These are phyloP conservation scores for Epicauta chinensis DNA, from an alignment of 1,140 invertebrate genomes.

Conservation along the genomic window DNA sequence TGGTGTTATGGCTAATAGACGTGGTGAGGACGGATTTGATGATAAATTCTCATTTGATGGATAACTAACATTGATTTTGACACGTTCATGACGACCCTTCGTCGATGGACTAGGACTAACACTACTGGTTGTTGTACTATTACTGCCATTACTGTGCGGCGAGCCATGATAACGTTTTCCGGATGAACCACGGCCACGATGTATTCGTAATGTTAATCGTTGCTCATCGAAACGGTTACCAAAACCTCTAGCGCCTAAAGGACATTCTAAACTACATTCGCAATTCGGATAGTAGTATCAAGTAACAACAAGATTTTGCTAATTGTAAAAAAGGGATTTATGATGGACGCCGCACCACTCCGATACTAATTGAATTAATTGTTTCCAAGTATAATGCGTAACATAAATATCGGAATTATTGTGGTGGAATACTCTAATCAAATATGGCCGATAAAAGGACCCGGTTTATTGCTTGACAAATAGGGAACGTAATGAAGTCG, in stretches of 20 bases:
- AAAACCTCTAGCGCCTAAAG: slow-evolving; percentile 43
- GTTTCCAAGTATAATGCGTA: too few species aligned
- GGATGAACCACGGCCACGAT: slow-evolving; percentile 65
- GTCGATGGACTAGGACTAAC: slow-evolving; percentile 53
- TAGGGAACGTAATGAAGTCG: too few species aligned
- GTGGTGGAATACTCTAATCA: background rate
- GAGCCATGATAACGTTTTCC: slow-evolving; percentile 48
- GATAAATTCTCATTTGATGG: slow-evolving; percentile 67
- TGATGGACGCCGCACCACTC: too few species aligned
- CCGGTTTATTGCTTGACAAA: too few species aligned
- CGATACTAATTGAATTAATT: too few species aligned
- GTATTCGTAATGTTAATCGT: slow-evolving; percentile 84
- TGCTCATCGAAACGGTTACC: slow-evolving; percentile 76
- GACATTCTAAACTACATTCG: background rate
- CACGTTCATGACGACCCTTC: slow-evolving; percentile 60
- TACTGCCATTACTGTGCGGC: slow-evolving; percentile 53
- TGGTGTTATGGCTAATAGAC: slow-evolving; percentile 32
- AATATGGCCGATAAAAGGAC: too few species aligned
- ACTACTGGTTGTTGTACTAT: slow-evolving; percentile 50
- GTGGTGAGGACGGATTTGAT: slow-evolving; percentile 38
- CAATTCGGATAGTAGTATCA: background rate
- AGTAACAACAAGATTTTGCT: too few species aligned
- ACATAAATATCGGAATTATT: too few species aligned
- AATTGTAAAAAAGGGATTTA: too few species aligned
- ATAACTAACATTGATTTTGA: slow-evolving; percentile 77